phyloP scores from a whole-genome alignment of 2,113 vertebrate species.

The Mus spicilegus region DNA sequence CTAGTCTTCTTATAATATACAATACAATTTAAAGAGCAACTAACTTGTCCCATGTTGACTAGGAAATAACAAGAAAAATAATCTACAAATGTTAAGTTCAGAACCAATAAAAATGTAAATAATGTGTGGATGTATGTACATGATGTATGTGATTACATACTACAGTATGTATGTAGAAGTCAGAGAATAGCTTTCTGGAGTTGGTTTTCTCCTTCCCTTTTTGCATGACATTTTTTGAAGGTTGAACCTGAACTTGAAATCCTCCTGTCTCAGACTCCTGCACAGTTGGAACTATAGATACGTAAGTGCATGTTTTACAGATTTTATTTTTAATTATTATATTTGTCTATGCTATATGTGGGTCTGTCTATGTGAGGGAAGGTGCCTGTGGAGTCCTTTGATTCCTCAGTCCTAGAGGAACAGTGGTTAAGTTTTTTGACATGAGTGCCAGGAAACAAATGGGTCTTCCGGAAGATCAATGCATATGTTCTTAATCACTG shows the following conservation, averaged over 20 bases:
- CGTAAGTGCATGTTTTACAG: background rate
- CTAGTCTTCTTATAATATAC: background rate
- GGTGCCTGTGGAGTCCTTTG: background rate
- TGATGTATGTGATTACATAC: too few relatives aligned
- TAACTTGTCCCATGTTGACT: background rate
- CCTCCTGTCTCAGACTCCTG: background rate
- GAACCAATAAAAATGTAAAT: background rate
- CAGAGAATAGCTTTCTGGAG: background rate
- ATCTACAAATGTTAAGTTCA: background rate
- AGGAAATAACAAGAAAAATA: background rate
- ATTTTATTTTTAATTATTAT: background rate
- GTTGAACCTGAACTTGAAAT: background rate
- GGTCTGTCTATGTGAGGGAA: background rate
- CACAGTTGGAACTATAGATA: background rate
- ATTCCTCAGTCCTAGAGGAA: background rate
- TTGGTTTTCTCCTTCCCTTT: background rate
- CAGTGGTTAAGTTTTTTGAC: background rate
- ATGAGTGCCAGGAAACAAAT: background rate
- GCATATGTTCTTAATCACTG: background rate
- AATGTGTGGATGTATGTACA: too few relatives aligned
- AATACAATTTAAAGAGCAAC: background rate
- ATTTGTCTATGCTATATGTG: background rate
- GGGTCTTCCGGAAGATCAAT: background rate
- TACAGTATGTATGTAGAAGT: background rate
- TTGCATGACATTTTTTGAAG: background rate